Conservation (phyloP, 2,888 invertebrate species). For the Drosophila hamatofila region DNA sequence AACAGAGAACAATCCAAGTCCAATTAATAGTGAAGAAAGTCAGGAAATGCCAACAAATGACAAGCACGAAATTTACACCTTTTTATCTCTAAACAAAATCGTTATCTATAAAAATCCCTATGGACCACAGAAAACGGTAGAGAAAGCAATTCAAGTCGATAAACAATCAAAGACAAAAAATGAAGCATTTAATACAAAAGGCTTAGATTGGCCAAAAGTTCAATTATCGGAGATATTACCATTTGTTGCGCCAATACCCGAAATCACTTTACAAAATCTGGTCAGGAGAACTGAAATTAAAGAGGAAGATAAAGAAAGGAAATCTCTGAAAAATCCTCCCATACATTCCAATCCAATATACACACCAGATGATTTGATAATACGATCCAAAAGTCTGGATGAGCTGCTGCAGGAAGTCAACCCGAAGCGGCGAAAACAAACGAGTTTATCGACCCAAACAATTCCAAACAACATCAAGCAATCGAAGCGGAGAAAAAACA, state of each 20-base stretch:
- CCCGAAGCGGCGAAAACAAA: not conserved
- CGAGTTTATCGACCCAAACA: not conserved
- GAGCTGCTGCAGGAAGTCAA: not conserved
- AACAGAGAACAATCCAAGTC: not conserved
- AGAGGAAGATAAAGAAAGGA: not conserved
- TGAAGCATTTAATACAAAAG: not conserved
- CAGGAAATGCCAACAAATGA: not conserved
- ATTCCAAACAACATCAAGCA: not conserved
- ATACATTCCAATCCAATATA: not conserved
- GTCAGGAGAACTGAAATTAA: not conserved
- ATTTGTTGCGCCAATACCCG: not conserved
- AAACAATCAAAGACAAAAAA: not conserved
- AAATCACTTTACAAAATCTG: not conserved
- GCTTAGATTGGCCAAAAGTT: not conserved
- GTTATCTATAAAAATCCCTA: constrained; percentile 29
- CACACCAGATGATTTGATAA: no score
- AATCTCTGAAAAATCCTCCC: not conserved
- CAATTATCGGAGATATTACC: not conserved
- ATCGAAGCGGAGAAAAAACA: not conserved
- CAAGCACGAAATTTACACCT: not conserved
- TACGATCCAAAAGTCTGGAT: not conserved
- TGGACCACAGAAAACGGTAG: not conserved
- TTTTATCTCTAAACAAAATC: not conserved
- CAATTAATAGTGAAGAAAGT: not conserved
- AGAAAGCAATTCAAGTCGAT: not conserved